Evolutionary conservation across 1,140 invertebrate species (phyloP).

Genomic region (Nebria ingens): DNA sequence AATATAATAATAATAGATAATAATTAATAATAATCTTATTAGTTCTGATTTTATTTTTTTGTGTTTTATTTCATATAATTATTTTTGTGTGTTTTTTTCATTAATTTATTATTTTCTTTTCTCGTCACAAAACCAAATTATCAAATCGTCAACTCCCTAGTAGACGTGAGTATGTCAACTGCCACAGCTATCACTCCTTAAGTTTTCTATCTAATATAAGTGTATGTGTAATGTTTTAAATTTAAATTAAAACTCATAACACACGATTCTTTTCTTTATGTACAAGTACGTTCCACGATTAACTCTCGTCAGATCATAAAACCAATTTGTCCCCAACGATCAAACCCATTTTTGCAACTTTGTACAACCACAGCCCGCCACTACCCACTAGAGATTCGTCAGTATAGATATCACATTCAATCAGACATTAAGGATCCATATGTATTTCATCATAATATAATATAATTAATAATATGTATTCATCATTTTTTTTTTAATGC

Average conservation of each 20-base stretch:
- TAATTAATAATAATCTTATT: background rate
- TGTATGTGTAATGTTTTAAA: too few species aligned
- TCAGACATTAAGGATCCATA: background rate
- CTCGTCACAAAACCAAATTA: background rate
- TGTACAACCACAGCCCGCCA: slow-evolving; percentile 1
- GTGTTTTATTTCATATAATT: background rate
- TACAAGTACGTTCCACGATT: too few species aligned
- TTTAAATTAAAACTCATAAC: too few species aligned
- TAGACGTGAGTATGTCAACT: too few species aligned
- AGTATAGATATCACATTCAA: slow-evolving; percentile 1
- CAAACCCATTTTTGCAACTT: background rate
- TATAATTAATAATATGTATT: background rate
- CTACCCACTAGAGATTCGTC: background rate
- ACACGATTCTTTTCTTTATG: too few species aligned
- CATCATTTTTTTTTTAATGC: too few species aligned
- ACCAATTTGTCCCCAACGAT: too few species aligned
- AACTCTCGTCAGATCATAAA: too few species aligned
- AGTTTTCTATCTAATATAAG: too few species aligned
- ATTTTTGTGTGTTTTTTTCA: background rate
- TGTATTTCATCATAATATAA: background rate
- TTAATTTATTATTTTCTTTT: background rate
- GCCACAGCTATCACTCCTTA: too few species aligned
- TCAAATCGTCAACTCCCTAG: background rate
- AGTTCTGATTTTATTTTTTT: background rate
- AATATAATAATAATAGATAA: background rate